Base-by-base conservation (phyloP, 2,888 invertebrate genomes). In the Adineta ricciae region DNA sequence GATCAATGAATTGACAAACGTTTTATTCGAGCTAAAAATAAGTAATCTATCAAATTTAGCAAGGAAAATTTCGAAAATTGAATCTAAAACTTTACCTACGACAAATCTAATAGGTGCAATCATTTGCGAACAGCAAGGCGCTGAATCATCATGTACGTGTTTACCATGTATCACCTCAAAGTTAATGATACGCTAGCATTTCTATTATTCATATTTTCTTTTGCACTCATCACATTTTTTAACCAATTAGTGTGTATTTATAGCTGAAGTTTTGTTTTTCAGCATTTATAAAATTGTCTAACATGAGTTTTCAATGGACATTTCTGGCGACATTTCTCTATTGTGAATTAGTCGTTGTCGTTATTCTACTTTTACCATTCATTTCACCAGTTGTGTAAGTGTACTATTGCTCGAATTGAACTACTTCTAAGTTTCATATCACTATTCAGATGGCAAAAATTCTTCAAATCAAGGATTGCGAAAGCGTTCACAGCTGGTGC, bases 271-370 rank as follows among this genome's bases (percentile, higher is more conserved):
- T 3, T 16, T 16, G 3, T 50, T 50, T 50, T 50, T 19, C 19
- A 50, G 50, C 50, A 50, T 50, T 9, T 50, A 50, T 14, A 50
- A 50, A 50, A 50, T 9, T 9, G 3, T 16, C 19, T 14, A 84
- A 3, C 88, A 99, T 99, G 99, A 97, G 97, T 93, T 93, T 99
- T 86, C 97, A 98, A 92, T 99, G 98, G 98, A 96, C 96, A 86
- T 93, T 98, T 88, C 95, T 98, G 88, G 98, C 98, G 85, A 92
- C 93, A 54, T 96, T 98, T 91, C 92, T 99, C 86, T 99, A 99
- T 91, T 91, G 93, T 24, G 98, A 99, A 93, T 94, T 98, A 88
- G 93, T 92, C 46, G 91, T 95, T 78, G 94, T 96, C 46, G 91
- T 96, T 56, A 91, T 98, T 84, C 92, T 99, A 86, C 94, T 97